Base-by-base conservation (phyloP, 2,888 invertebrate genomes). In the Ophion ventricosus region DNA sequence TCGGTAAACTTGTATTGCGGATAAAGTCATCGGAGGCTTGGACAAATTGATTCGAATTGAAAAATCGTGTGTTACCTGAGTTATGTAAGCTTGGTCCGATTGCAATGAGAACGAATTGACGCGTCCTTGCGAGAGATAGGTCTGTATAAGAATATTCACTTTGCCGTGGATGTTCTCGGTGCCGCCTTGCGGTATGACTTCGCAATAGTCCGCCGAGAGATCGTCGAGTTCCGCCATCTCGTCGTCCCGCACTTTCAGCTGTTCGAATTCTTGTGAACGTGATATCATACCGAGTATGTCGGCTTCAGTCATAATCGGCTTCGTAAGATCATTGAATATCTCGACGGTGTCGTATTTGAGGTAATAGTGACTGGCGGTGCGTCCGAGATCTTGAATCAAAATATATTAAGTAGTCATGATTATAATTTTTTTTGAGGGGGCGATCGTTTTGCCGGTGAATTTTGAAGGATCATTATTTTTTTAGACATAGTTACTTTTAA, bases 361-460 rank as follows among this genome's bases (percentile, higher is more conserved):
- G 93, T 99, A 99, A 94, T 97, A 99, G 93, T 99, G 98, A 91
- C 99, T 99, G 0, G 99, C 99, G 17, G 98, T 99, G 78, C 99
- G 95, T 0, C 99, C 99, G 86, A 99, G 94, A 94, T 99, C 98
- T 95, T 88, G 20, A 77, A 69, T 35, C 8, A 74, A 54, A 1
- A n/a, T 40, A 61, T 4, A 54, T 40, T 54, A 0, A 17, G 20
- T 57, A 25, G n/a, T 69, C 26, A 11, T 69, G n/a, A 14, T 43
- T 40, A 26, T 0, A 5, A 5, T 7, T 7, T 4, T 35, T 35
- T 35, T 35, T 35, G 0, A 35, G 7, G 29, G 4, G 8, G 35
- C 5, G 35, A 35, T 8, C 35, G 8, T 35, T 35, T 35, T 8
- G 8, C 35, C 35, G 35, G 8, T 35, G 35, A 35, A 35, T 35